Evolutionary conservation across 2,888 invertebrate genomes (phyloP), one percentile per base, ranked within the genome.

Genomic region (Cheilosia vernalis): DNA sequence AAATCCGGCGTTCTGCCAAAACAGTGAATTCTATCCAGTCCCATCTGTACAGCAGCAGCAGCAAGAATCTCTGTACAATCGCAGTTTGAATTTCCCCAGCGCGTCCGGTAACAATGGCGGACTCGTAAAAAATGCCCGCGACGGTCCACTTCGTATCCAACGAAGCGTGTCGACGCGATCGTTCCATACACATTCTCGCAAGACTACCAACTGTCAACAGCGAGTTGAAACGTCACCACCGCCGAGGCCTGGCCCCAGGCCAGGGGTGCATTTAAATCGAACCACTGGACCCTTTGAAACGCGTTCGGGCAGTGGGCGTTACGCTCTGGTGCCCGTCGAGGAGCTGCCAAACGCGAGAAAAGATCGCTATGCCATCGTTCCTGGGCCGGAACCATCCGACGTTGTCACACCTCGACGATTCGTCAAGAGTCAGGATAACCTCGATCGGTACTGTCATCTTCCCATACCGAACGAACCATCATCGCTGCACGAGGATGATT

Each of bases 1-100:
- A 6, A 96, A 96, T 90, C 96, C 96, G 69, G 96, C 96, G 0
- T 96, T 96, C 90, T 96, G 96, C 90, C 94, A 95, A 33, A 95
- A 96, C 91, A 96, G 96, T 90, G 96, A 96, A 89, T 95, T 93
- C 87, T 93, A 93, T 87, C 92, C 92, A 74, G 88, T 87, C 90
- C 92, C 87, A 89, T 92, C 87, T 53, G 79, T 85, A 7, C 40
- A 79, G 13, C 33, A 93, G 73, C 77, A 67, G n/a, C 37, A 93
- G 67, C 78, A 72, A 87, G 87, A 87, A 58, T 87, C 90, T 6
- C 89, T 90, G 9, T 91, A 91, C 82, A 91, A 91, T 87, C 90
- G 90, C 37, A 91, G 91, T 78, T 79, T 90, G 53, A 90, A 89
- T 81, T 89, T 90, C 66, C 77, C 64, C 58, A 1, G 30, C 30